Percentiles rank a stretch among this genome's conserved stretches.
These are phyloP conservation scores for Sinella curviseta DNA, from an alignment of 1,140 invertebrate species.

Conservation along the genomic window DNA sequence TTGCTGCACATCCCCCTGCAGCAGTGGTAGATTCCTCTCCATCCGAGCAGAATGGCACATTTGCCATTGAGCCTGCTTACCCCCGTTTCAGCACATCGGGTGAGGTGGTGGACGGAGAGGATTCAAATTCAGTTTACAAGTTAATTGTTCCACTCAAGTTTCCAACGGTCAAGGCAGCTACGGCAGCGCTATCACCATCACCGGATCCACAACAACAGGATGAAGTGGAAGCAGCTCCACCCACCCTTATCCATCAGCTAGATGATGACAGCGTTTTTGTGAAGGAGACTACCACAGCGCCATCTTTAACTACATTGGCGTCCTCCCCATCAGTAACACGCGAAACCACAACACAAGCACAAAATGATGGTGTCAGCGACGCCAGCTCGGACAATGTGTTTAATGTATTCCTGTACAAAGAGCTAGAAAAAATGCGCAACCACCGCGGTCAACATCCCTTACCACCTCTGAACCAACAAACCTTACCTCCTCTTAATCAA, in stretches of 20 bases:
- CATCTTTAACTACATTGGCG: neutral
- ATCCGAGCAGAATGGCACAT: conserved; percentile 7
- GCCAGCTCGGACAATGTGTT: neutral
- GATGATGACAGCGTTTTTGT: neutral
- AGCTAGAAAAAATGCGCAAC: conserved; percentile 8
- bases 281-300: neutral
- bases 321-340: neutral
- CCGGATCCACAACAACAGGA: neutral
- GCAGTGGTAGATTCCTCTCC: neutral
- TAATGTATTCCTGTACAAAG: neutral
- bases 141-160: conserved; percentile 3
- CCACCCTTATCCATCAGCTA: neutral
- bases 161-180: neutral
- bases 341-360: neutral
- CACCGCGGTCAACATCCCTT: neutral
- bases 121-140: conserved; percentile 6
- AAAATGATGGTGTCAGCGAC: neutral
- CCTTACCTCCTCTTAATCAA: neutral
- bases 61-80: neutral
- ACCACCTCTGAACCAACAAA: neutral
- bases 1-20: conserved; percentile 5
- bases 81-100: neutral
- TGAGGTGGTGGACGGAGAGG: neutral
- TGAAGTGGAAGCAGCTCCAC: neutral
- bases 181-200: neutral